These are phyloP conservation scores for Planococcus citri DNA, from an alignment of 1,140 invertebrate genomes.

Conservation along the genomic window DNA sequence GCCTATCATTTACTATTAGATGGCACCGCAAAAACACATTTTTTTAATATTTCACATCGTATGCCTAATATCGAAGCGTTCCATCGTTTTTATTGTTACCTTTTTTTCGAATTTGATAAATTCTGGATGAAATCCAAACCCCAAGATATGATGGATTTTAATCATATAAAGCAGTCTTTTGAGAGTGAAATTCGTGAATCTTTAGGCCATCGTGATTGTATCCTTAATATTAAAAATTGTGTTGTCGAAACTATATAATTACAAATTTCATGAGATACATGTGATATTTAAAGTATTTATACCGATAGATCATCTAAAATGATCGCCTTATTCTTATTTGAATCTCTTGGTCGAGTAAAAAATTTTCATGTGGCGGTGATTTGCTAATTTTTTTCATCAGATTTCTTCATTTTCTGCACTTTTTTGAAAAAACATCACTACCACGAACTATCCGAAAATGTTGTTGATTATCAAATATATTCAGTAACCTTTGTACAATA, in stretches of 20 bases:
- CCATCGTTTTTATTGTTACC: conserved; percentile 86
- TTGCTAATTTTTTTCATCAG: no score
- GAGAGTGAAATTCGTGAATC: conserved; percentile 52
- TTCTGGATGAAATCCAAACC: conserved; percentile 87
- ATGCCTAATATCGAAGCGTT: conserved; percentile 64
- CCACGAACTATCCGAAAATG: no score
- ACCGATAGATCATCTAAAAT: no score
- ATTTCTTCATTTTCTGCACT: no score
- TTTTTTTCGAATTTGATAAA: conserved; percentile 87
- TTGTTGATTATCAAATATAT: no score
- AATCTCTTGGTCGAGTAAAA: no score
- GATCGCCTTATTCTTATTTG: no score
- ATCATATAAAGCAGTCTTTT: conserved; percentile 69
- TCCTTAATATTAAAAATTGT: conserved; percentile 59
- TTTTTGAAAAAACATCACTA: no score
- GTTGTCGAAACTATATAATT: conserved; percentile 37
- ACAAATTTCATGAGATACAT: no score
- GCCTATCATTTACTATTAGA: conserved; percentile 65
- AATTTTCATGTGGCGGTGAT: no score
- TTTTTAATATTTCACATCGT: conserved; percentile 71
- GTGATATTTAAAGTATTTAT: no score
- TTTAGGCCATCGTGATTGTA: conserved; percentile 47
- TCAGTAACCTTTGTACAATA: no score
- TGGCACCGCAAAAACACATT: conserved; percentile 76
- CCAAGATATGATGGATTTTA: conserved; percentile 89